A percentile compares a stretch with the other conserved stretches of the same genome.
Conservation (phyloP, 2,888 invertebrate genomes). For the Isoperla grammatica region DNA sequence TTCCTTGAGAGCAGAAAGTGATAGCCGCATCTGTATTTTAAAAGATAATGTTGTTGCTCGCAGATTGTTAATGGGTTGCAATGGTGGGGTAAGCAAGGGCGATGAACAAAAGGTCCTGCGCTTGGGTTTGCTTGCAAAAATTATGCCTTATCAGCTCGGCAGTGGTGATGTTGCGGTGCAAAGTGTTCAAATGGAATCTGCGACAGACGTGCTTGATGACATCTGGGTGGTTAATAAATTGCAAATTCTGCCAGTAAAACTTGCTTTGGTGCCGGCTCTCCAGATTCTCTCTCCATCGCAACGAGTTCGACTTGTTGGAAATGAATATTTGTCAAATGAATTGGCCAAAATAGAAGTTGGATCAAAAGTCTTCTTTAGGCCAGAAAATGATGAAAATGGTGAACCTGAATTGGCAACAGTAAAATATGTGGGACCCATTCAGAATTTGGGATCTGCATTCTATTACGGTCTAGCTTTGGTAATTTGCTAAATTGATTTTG, state of each 20-base stretch:
- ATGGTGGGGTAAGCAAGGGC: neutral
- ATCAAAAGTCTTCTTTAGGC: constrained; percentile 31
- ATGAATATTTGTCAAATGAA: constrained; percentile 31
- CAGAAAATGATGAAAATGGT: constrained; percentile 21
- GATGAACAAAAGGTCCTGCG: constrained; percentile 4
- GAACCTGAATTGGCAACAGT: constrained; percentile 31
- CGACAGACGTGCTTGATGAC: neutral
- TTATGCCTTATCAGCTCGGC: constrained; percentile 4
- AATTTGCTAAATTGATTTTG: constrained; percentile 27
- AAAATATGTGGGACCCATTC: constrained; percentile 34
- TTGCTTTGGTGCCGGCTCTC: constrained; percentile 9
- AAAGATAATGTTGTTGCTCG: neutral
- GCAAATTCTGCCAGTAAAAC: constrained; percentile 9
- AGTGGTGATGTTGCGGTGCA: constrained; percentile 12
- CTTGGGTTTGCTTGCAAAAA: constrained; percentile 13
- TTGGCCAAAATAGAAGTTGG: constrained; percentile 32
- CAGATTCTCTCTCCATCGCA: constrained; percentile 9
- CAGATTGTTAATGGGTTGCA: neutral
- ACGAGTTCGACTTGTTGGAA: constrained; percentile 19
- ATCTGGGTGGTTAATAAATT: constrained; percentile 11
- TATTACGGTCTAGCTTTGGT: constrained; percentile 37
- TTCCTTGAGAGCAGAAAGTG: neutral
- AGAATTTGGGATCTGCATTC: constrained; percentile 33
- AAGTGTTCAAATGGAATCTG: neutral
- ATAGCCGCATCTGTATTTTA: neutral